Conservation (phyloP, 1,140 invertebrate species). For the Cecropterus lyciades region DNA sequence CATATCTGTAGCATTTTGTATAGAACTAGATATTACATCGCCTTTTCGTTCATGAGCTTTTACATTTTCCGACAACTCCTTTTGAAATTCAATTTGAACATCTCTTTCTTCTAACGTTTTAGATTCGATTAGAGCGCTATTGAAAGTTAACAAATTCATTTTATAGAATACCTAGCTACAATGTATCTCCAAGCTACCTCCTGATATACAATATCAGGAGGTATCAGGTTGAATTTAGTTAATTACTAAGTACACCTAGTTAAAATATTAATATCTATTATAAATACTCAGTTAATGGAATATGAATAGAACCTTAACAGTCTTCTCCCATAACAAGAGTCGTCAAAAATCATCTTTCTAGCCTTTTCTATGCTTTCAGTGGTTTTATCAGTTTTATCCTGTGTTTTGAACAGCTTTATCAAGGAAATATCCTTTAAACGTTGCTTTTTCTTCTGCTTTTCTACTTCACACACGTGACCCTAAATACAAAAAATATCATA, state of each 20-base stretch:
- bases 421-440: constrained; percentile 43
- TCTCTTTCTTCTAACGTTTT: constrained; percentile 63
- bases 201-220: too few species aligned
- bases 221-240: too few species aligned
- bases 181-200: too few species aligned
- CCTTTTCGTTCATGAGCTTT: constrained; percentile 39
- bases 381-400: constrained; percentile 25
- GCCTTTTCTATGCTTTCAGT: constrained; percentile 5
- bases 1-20: constrained; percentile 40
- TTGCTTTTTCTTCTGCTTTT: constrained; percentile 48
- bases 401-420: constrained; percentile 43
- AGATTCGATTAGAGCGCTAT: constrained; percentile 57
- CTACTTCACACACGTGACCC: constrained; percentile 43
- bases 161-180: too few species aligned
- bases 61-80: constrained; percentile 43
- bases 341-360: constrained; percentile 49
- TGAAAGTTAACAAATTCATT: background rate
- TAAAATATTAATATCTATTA: too few species aligned
- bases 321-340: constrained; percentile 56
- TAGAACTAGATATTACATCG: constrained; percentile 30
- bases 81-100: constrained; percentile 54
- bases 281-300: background rate
- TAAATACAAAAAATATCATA: constrained; percentile 29
- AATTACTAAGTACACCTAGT: too few species aligned
- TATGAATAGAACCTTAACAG: constrained; percentile 50